phyloP scores from a whole-genome alignment of 1,140 invertebrate genomes.

The Euura saliciscinereae region DNA sequence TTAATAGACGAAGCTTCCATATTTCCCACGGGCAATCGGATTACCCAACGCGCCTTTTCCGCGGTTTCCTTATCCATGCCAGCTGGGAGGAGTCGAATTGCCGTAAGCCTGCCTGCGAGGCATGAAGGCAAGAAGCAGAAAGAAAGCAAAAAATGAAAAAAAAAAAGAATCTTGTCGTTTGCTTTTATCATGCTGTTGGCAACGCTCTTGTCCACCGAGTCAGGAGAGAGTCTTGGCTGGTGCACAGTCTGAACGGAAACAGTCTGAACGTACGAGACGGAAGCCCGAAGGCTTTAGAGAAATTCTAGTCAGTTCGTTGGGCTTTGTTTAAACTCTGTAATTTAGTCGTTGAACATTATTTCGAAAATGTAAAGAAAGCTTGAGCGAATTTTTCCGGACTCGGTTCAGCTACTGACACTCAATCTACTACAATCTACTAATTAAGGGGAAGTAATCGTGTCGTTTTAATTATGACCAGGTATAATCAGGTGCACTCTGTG shows the following conservation, averaged over 20 bases:
- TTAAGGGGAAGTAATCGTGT: neutral
- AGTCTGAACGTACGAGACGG: neutral
- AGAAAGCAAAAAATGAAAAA: too few relatives aligned
- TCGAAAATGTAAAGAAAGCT: too few relatives aligned
- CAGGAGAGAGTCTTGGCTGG: too few relatives aligned
- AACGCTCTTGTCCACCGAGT: neutral
- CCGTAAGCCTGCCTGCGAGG: neutral
- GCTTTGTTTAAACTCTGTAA: too few relatives aligned
- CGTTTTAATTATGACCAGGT: neutral
- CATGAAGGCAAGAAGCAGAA: too few relatives aligned
- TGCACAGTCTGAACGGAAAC: too few relatives aligned
- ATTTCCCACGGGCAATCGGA: neutral
- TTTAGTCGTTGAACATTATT: too few relatives aligned
- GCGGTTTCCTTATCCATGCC: neutral
- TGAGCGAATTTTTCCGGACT: too few relatives aligned
- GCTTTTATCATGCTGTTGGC: neutral
- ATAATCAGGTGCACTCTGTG: neutral
- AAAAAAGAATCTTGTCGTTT: neutral
- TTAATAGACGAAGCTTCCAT: neutral
- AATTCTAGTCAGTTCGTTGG: too few relatives aligned
- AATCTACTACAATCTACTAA: too few relatives aligned
- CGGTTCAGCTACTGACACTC: too few relatives aligned
- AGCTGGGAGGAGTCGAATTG: neutral
- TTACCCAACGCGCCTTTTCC: neutral
- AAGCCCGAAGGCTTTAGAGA: neutral